Evolutionary conservation across 2,888 invertebrate species (phyloP), one percentile per base, ranked within the genome.

Genomic region (Macrophya annulata): DNA sequence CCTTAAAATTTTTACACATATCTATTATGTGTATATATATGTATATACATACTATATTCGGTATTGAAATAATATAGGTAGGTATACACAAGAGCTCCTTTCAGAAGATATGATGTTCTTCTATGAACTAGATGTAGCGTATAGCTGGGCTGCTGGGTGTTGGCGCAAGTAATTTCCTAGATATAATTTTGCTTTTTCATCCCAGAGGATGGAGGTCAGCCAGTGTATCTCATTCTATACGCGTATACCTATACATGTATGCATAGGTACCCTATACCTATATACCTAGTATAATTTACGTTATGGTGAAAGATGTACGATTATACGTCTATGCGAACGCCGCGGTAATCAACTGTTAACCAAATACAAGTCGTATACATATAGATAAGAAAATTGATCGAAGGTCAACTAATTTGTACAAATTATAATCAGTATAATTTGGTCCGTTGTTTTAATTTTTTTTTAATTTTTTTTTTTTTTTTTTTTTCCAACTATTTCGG

Each of bases 131-230:
- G 77, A 37, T 76, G 76, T 48, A 48, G 48, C 45, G 17, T 76
- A 76, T 76, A 77, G 37, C 55, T 31, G 51, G 77, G 31, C 31
- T 31, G 31, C 31, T 37, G 77, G 55, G 77, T 77, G 77, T 55
- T 55, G 77, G 77, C 77, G 77, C 77, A n/a, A 77, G 77, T 77
- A 77, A 77, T 77, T 77, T 77, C 77, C 77, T 77, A 77, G 77
- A 77, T 77, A 77, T 77, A 77, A 77, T 77, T 77, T 77, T 55
- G 77, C 55, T 77, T 77, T 77, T 77, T 77, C 55, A 77, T 77
- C 77, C 37, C 25, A 37, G 77, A 77, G 77, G 37, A 77, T 77
- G 77, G 77, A 77, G 77, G 77, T 77, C 77, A 77, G 77, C 77
- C 77, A 77, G 77, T 77, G 77, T 77, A 77, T 77, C 77, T 55